Evolutionary conservation across 2,113 vertebrate genomes (phyloP).

Genomic region (Prolemur simus): DNA sequence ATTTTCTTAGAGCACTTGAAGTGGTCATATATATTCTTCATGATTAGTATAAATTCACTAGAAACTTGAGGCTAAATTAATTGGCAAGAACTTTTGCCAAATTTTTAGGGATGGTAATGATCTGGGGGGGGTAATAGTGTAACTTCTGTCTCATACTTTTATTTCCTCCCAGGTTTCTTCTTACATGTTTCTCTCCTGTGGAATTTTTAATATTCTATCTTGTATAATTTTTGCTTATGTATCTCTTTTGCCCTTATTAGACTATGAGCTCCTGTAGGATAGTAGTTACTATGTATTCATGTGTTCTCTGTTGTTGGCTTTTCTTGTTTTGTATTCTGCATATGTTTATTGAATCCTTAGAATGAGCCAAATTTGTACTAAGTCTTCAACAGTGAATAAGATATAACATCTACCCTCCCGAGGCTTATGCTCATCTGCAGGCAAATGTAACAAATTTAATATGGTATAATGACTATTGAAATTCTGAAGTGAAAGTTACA

Average conservation of each 20-base stretch:
- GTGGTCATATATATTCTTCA: background rate
- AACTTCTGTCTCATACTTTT: background rate
- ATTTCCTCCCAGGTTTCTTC: conserved; percentile 27
- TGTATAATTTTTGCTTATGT: background rate
- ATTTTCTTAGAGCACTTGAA: background rate
- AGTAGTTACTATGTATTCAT: background rate
- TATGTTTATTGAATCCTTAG: background rate
- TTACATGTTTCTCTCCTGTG: background rate
- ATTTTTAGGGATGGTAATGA: background rate
- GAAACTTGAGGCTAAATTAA: background rate
- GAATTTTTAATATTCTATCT: conserved; percentile 4
- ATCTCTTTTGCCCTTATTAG: background rate
- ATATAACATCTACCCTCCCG: background rate
- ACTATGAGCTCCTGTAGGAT: background rate
- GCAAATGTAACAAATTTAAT: background rate
- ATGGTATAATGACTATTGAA: background rate
- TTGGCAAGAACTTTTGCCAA: background rate
- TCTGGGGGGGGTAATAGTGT: background rate
- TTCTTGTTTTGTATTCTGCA: background rate
- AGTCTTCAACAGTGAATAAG: background rate
- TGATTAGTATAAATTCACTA: conserved; percentile 16
- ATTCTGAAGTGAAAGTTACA: background rate
- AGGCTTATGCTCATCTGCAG: background rate
- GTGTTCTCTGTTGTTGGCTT: background rate
- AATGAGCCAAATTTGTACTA: background rate